Evolutionary conservation across 2,888 invertebrate genomes (phyloP).

Genomic region (Pardosa pseudoannulata): DNA sequence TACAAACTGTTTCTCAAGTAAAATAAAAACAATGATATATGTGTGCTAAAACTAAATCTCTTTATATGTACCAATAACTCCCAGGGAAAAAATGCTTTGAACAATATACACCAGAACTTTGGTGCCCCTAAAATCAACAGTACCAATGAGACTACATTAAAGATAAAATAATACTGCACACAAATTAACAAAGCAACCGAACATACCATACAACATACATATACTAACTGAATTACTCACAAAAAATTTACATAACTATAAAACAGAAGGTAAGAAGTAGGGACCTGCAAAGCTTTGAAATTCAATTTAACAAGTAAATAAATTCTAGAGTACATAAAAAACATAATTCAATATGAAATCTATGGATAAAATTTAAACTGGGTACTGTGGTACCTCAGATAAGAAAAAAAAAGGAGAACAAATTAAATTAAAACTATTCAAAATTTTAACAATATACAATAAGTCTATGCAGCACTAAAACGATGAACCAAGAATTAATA

Average conservation of each 20-base stretch:
- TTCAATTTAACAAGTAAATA: background rate
- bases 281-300: constrained; percentile 17
- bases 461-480: background rate
- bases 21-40: constrained; percentile 71
- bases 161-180: constrained; percentile 73
- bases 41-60: constrained; percentile 71
- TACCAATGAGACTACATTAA: constrained; percentile 70
- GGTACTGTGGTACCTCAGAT: background rate
- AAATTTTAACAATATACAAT: background rate
- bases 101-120: constrained; percentile 47
- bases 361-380: background rate
- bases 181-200: constrained; percentile 72
- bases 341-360: background rate
- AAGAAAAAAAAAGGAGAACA: background rate
- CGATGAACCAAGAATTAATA: background rate
- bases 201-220: constrained; percentile 72
- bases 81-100: constrained; percentile 50
- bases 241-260: constrained; percentile 69
- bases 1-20: constrained; percentile 70
- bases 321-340: background rate
- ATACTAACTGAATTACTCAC: constrained; percentile 63
- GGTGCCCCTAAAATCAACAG: constrained; percentile 68
- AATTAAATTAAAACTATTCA: background rate
- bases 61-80: constrained; percentile 64
- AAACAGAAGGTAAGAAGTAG: constrained; percentile 64